These are phyloP conservation scores for Anthopleura xanthogrammica DNA, from an alignment of 92 coral and sea anemone genomes.

Conservation along the genomic window DNA sequence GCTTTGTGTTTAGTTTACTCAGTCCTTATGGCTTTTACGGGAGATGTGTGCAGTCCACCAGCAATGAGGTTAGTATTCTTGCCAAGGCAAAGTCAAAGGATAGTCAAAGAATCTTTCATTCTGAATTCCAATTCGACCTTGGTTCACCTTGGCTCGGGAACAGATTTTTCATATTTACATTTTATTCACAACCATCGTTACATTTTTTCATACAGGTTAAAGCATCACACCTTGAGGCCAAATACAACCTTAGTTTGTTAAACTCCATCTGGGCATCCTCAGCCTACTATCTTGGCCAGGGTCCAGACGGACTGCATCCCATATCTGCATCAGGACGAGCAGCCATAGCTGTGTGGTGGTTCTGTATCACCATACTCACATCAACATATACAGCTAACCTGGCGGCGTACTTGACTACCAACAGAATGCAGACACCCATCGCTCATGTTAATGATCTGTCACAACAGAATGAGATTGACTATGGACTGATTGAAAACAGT, in stretches of 20 bases:
- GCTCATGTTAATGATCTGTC: slow-evolving; percentile 44
- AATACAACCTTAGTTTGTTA: slow-evolving; percentile 33
- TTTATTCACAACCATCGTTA: too few relatives aligned
- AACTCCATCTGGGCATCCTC: slow-evolving; percentile 57
- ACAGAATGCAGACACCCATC: slow-evolving; percentile 58
- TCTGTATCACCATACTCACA: slow-evolving; percentile 56
- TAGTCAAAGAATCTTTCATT: too few relatives aligned
- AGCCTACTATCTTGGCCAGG: slow-evolving; percentile 61
- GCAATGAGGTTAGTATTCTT: slow-evolving; percentile 4
- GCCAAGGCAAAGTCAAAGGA: too few relatives aligned
- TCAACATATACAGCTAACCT: slow-evolving; percentile 81
- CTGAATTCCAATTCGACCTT: not conserved
- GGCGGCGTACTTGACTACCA: slow-evolving; percentile 66
- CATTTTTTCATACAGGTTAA: slow-evolving; percentile 15
- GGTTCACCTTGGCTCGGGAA: too few relatives aligned
- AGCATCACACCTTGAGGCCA: slow-evolving; percentile 18
- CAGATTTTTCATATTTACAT: too few relatives aligned
- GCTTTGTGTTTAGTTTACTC: slow-evolving; percentile 45
- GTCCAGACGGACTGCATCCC: slow-evolving; percentile 55
- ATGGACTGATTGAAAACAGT: slow-evolving; percentile 43
- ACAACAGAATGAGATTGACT: slow-evolving; percentile 43
- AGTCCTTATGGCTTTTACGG: slow-evolving; percentile 73
- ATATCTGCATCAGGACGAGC: slow-evolving; percentile 60
- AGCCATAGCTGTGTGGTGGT: slow-evolving; percentile 70
- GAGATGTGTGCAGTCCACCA: slow-evolving; percentile 43